Conservation (phyloP, 2,113 vertebrate species). For the Climacteris rufus region DNA sequence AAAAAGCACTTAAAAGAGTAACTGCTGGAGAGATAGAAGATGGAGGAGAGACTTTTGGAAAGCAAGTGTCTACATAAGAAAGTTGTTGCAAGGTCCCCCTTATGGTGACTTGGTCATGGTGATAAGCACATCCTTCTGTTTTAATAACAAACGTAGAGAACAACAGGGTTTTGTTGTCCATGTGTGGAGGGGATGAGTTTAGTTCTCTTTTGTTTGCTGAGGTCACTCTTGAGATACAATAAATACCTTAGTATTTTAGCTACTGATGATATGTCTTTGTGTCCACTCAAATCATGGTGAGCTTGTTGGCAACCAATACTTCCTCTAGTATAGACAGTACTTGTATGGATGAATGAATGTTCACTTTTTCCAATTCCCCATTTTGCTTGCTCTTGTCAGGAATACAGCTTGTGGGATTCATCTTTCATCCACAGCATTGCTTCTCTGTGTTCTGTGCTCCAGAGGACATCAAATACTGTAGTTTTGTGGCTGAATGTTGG, state of each 20-base stretch:
- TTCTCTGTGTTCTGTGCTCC: slow-evolving; percentile 83
- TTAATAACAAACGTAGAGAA: neutral
- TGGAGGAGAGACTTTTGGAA: neutral
- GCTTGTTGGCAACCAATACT: neutral
- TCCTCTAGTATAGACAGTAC: neutral
- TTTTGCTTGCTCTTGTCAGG: slow-evolving; percentile 84
- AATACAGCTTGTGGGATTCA: slow-evolving; percentile 79
- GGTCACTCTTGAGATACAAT: neutral
- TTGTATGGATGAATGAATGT: neutral
- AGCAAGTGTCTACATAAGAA: neutral
- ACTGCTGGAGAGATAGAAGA: neutral
- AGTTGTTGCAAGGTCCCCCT: neutral
- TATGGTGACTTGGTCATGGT: neutral
- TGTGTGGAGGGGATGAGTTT: neutral
- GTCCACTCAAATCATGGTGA: neutral
- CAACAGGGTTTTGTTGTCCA: neutral
- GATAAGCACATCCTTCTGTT: neutral
- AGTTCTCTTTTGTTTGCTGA: neutral
- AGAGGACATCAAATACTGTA: slow-evolving; percentile 77
- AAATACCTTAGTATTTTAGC: neutral
- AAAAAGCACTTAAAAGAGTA: neutral
- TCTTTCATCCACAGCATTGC: slow-evolving; percentile 85
- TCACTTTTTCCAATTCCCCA: slow-evolving; percentile 84
- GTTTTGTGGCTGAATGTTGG: slow-evolving; percentile 81
- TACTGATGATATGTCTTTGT: neutral